phyloP scores from a whole-genome alignment of 2,797 vertebrate genomes.

The Otolemur crassicaudatus region DNA sequence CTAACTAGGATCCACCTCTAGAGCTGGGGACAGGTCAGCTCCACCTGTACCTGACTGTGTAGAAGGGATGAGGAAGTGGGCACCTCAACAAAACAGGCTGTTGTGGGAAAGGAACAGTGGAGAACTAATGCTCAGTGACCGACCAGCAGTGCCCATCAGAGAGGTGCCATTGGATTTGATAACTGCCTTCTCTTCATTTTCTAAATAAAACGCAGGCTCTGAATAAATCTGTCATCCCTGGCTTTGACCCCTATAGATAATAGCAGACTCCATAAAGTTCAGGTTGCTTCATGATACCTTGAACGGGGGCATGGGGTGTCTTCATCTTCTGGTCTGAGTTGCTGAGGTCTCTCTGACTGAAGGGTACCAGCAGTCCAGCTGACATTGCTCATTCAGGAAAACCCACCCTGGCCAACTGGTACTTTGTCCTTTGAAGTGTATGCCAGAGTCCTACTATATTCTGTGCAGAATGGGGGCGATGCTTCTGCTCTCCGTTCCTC shows the following conservation, averaged over 20 bases:
- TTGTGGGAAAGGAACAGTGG: neutral
- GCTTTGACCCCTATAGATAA: neutral
- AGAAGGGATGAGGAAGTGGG: neutral
- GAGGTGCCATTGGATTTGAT: neutral
- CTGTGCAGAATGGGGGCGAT: neutral
- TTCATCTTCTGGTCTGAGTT: neutral
- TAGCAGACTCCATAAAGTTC: neutral
- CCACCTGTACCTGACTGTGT: neutral
- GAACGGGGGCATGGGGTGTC: neutral
- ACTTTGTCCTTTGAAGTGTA: slow-evolving; percentile 22
- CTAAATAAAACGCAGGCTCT: neutral
- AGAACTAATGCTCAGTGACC: neutral
- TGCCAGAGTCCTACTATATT: neutral
- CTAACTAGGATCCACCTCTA: neutral
- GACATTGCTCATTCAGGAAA: neutral
- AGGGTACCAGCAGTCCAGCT: neutral
- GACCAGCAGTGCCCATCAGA: neutral
- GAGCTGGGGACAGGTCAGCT: neutral
- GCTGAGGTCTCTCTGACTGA: neutral
- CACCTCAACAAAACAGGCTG: neutral
- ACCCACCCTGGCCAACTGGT: neutral
- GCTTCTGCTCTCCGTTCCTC: neutral
- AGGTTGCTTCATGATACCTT: neutral
- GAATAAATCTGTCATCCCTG: neutral
- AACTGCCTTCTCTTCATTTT: neutral